Base-by-base conservation (phyloP, 2,888 invertebrate genomes). In the Stenurella melanura region DNA sequence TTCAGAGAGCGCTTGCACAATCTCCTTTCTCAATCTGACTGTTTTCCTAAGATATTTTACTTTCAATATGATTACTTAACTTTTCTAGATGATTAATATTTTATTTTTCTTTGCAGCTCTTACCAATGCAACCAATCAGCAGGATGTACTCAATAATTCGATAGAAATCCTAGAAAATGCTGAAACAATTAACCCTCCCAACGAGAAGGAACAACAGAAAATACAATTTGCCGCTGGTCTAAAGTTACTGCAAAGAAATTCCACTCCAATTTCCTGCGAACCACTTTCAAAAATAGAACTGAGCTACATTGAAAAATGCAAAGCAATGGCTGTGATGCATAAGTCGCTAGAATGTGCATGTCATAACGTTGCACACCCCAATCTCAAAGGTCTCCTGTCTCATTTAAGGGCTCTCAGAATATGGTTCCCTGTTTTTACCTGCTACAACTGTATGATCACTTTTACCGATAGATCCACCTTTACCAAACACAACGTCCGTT, bases 401-500 rank as follows among this genome's bases (percentile, higher is more conserved):
- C 90, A 90, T 83, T 81, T 90, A 42, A 82, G 89, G 34, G 84
- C 87, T 19, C 78, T 86, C n/a, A 83, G 87, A 19, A 85, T 87
- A 17, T 89, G 89, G 88, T 92, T 93, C 68, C 92, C 93, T 0
- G 92, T 92, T 82, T 93, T 92, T 82, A 93, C 93, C 0, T 93
- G 93, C 83, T 93, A 92, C 82, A 92, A 92, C 84, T 93, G 93
- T 84, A 92, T 93, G 76, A 89, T 92, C 34, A 92, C 92, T 0
- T 92, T 92, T 78, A 90, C 87, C 0, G 88, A 89, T 75, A 79
- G 88, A 64, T 88, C 89, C 0, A 81, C 87, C 0, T 88, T 85
- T 63, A 87, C 87, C 73, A 86, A 81, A 61, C 89, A 90, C 74
- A 82, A 82, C 34, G 78, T 83, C 0, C 79, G 81, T 64, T 89